phyloP scores from a whole-genome alignment of 2,888 invertebrate genomes.

The Sinotaia quadrata region DNA sequence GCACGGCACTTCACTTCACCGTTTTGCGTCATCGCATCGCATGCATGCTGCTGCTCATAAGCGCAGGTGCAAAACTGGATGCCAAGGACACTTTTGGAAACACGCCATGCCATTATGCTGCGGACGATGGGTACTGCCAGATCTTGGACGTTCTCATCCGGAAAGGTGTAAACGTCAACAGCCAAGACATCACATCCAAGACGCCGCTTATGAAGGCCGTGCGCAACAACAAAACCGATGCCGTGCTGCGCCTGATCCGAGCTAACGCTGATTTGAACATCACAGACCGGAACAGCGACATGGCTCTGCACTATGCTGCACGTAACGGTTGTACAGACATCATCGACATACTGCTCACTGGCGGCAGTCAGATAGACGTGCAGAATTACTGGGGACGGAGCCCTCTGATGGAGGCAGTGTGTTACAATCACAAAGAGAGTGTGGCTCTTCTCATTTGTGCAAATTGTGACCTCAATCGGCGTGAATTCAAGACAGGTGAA shows the following conservation, averaged over 20 bases:
- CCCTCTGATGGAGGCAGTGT: slow-evolving; percentile 71
- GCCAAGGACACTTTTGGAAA: slow-evolving; percentile 71
- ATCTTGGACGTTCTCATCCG: slow-evolving; percentile 68
- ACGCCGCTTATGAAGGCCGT: slow-evolving; percentile 72
- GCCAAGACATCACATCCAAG: slow-evolving; percentile 71
- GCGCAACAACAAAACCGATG: slow-evolving; percentile 70
- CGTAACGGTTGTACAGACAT: slow-evolving; percentile 70
- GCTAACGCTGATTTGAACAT: slow-evolving; percentile 68
- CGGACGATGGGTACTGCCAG: slow-evolving; percentile 70
- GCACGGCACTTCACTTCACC: slow-evolving; percentile 71
- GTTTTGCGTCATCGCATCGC: slow-evolving; percentile 71
- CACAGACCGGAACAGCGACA: slow-evolving; percentile 70
- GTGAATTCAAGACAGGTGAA: slow-evolving; percentile 71
- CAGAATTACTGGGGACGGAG: slow-evolving; percentile 72
- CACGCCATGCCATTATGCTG: slow-evolving; percentile 71
- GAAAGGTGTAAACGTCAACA: slow-evolving; percentile 68
- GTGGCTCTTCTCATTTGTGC: slow-evolving; percentile 64
- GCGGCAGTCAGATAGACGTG: slow-evolving; percentile 68
- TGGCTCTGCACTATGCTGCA: slow-evolving; percentile 70
- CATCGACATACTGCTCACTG: slow-evolving; percentile 65
- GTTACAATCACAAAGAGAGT: slow-evolving; percentile 71
- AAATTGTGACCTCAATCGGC: slow-evolving; percentile 68
- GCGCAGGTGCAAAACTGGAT: slow-evolving; percentile 69
- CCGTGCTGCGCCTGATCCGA: slow-evolving; percentile 64
- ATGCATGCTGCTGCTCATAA: slow-evolving; percentile 68